Base-by-base conservation (phyloP, 2,888 invertebrate genomes). In the Aelia acuminata region DNA sequence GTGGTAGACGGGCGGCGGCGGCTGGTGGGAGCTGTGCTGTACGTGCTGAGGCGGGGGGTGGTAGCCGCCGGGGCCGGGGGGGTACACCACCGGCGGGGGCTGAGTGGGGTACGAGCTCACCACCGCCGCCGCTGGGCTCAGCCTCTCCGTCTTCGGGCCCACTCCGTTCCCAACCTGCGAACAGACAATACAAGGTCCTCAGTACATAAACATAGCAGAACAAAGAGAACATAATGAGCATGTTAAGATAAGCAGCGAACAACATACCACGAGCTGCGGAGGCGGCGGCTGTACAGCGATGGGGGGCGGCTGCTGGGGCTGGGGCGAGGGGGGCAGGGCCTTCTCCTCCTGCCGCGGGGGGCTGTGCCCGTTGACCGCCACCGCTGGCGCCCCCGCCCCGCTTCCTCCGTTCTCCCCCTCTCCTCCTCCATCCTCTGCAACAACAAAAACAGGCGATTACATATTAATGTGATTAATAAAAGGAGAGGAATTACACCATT, bases 21-120 rank as follows among this genome's bases (percentile, higher is more conserved):
- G 86, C n/a, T 90, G 89, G 93, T 92, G 91, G 93, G 93, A 90
- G 93, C 92, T 90, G n/a, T n/a, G n/a, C n/a, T n/a, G n/a, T n/a
- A n/a, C n/a, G 92, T 91, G 88, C 92, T 92, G 89, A 93, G 84
- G 93, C 93, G 90, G 91, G 91, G 90, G 93, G 92, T 90, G 92
- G 91, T 90, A 92, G 92, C 90, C 92, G 90, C 93, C 91, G 89
- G 92, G 92, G 87, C 13, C 48, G 0, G 80, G 20, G 15, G 84
- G 5, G 57, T 89, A 53, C 22, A 89, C n/a, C 22, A 57, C 53
- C 11, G 85, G 84, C 3, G 89, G 87, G 20, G 48, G 49, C 2
- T 70, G 48, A 11, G 53, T 47, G 1, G 53, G 70, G 53, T 84
- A 47, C n/a, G 63, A 63, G 39, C 57, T 48, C 84, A 50, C 84